Evolutionary conservation across 2,888 invertebrate species (phyloP).

Genomic region (Chironomus tentans): DNA sequence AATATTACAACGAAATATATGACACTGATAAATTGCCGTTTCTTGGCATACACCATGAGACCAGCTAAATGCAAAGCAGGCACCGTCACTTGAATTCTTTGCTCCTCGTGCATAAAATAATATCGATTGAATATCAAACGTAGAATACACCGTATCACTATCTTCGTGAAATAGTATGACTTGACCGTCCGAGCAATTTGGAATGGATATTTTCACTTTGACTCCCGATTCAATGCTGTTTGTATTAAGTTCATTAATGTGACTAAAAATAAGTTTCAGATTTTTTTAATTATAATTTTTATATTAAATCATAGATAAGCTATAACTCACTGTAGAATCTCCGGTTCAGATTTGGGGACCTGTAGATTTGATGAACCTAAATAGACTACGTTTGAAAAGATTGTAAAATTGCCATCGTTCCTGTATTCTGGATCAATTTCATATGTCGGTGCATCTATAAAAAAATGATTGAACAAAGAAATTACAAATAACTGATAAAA

Average conservation of each 20-base stretch:
- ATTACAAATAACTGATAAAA: neutral
- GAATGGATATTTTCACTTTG: conserved; percentile 85
- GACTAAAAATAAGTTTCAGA: conserved; percentile 53
- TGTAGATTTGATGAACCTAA: conserved; percentile 85
- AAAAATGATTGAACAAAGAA: conserved; percentile 1
- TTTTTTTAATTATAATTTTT: too few species aligned
- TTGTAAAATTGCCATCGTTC: conserved; percentile 45
- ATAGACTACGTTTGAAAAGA: conserved; percentile 88
- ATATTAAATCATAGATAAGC: neutral
- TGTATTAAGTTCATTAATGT: conserved; percentile 83
- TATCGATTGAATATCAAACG: conserved; percentile 86
- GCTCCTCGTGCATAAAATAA: conserved; percentile 90
- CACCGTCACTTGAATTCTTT: conserved; percentile 68
- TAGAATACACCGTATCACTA: conserved; percentile 71
- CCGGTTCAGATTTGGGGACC: conserved; percentile 83
- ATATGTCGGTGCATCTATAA: conserved; percentile 47
- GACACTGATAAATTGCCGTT: conserved; percentile 78
- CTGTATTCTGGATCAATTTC: conserved; percentile 75
- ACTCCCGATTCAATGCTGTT: conserved; percentile 52
- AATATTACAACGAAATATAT: conserved; percentile 69
- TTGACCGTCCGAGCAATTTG: conserved; percentile 82
- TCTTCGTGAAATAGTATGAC: conserved; percentile 86
- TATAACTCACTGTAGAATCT: conserved; percentile 49
- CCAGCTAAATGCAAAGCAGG: conserved; percentile 98
- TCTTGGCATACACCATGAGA: conserved; percentile 85